phyloP scores from a whole-genome alignment of 2,888 invertebrate genomes.

The Allacma fusca region DNA sequence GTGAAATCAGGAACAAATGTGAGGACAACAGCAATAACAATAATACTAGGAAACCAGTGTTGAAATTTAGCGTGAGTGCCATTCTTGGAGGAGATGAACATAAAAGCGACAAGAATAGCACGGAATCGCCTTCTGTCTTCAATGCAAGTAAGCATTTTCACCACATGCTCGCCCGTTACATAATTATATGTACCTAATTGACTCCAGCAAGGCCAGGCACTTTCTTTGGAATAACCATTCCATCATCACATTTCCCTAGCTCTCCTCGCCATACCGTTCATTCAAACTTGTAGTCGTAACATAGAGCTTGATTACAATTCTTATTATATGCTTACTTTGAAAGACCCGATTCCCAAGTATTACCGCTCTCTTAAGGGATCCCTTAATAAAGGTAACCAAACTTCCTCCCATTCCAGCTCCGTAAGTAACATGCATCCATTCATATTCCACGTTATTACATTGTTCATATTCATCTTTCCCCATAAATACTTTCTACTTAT shows the following conservation, averaged over 20 bases:
- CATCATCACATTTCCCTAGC: conserved; percentile 10
- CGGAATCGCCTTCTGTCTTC: conserved; percentile 59
- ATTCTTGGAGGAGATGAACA: conserved; percentile 76
- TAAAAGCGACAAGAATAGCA: conserved; percentile 58
- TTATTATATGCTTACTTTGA: no score
- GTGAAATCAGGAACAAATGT: conserved; percentile 49
- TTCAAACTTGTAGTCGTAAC: neutral
- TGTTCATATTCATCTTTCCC: no score
- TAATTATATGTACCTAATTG: conserved; percentile 10
- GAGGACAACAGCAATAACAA: conserved; percentile 56
- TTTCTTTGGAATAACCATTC: conserved; percentile 18
- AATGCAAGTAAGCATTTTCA: conserved; percentile 57
- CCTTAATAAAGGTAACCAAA: no score
- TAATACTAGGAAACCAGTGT: conserved; percentile 72
- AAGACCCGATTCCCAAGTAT: no score
- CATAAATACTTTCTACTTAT: no score
- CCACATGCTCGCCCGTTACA: conserved; percentile 41
- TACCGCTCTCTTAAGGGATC: no score
- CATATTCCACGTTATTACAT: no score
- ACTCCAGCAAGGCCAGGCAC: conserved; percentile 11
- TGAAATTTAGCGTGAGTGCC: conserved; percentile 92
- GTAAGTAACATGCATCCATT: no score
- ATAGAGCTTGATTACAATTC: no score
- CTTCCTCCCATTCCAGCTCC: no score
- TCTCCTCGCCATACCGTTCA: neutral